These are phyloP conservation scores for Protonemura montana DNA, from an alignment of 2,888 invertebrate genomes.

Conservation along the genomic window DNA sequence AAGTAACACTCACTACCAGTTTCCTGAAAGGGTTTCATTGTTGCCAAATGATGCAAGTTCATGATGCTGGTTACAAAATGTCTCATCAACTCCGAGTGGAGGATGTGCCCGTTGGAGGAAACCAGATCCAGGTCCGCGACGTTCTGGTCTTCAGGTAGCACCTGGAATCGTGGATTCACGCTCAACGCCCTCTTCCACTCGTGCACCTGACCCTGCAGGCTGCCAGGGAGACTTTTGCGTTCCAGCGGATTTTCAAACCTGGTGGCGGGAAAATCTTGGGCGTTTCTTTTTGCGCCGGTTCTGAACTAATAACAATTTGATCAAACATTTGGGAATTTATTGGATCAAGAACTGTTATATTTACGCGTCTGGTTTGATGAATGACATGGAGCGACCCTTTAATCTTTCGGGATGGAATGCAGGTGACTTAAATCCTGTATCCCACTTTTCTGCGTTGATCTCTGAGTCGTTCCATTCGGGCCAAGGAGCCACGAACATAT, in stretches of 20 bases:
- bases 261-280: no score
- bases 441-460: conserved; percentile 46
- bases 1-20: conserved; percentile 12
- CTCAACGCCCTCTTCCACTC: conserved; percentile 36
- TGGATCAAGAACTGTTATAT: no score
- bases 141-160: not conserved
- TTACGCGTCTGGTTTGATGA: no score
- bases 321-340: no score
- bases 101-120: not conserved
- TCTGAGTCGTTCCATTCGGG: conserved; percentile 46
- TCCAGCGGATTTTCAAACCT: conserved; percentile 43
- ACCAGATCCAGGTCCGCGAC: conserved; percentile 16
- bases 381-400: no score
- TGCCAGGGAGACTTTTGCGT: conserved; percentile 33
- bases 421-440: not conserved
- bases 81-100: conserved; percentile 21
- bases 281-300: no score
- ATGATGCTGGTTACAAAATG: conserved; percentile 12
- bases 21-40: conserved; percentile 19
- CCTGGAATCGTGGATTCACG: not conserved
- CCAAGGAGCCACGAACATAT: conserved; percentile 35
- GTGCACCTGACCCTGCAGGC: not conserved
- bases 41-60: conserved; percentile 26
- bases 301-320: no score
- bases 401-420: no score